Evolutionary conservation across 1,140 invertebrate genomes (phyloP), one percentile per base, ranked within the genome.

Genomic region (Macrobrachium nipponense): DNA sequence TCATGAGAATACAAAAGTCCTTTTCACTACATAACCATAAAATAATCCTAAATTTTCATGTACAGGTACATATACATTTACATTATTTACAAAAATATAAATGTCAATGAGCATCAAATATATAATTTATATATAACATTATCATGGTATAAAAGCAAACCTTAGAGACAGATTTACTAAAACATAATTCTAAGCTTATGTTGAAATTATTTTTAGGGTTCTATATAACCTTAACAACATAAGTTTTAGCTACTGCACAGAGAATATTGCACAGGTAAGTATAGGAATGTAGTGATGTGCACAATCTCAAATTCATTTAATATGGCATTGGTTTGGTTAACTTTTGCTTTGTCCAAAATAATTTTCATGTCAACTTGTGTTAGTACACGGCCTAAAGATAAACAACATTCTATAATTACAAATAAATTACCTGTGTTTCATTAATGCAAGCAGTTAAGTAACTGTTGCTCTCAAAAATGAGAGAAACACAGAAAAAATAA

Each of bases 11-110:
- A 82, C 68, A 82, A 58, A 81, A 82, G 73, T 73, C 79, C 73
- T 81, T 81, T 66, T 82, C 68, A 60, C 61, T 73, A 82, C 66
- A 82, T 58, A 66, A 82, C 60, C 61, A 43, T 73, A 17, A 80
- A 70, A 82, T 82, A 36, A 36, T 36, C 27, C 27, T 36, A 36
- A 36, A 36, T 70, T 82, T 73, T 73, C 66, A 72, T 82, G 80
- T 82, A 82, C 80, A 82, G 80, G 80, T 82, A 82, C 80, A 82
- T 82, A 27, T 82, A 27, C 27, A 36, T 36, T 2, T 73, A 82
- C 80, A 82, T 44, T 82, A 82, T 82, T 82, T 82, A 82, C 80
- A 82, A 82, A 82, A 72, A 72, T 82, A 82, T 79, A 79, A 73
- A 73, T 58, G 73, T 73, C 80, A 72, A 73, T 82, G 80, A 82